Conservation (phyloP, 1,140 invertebrate genomes). For the Drosophila nikananu region DNA sequence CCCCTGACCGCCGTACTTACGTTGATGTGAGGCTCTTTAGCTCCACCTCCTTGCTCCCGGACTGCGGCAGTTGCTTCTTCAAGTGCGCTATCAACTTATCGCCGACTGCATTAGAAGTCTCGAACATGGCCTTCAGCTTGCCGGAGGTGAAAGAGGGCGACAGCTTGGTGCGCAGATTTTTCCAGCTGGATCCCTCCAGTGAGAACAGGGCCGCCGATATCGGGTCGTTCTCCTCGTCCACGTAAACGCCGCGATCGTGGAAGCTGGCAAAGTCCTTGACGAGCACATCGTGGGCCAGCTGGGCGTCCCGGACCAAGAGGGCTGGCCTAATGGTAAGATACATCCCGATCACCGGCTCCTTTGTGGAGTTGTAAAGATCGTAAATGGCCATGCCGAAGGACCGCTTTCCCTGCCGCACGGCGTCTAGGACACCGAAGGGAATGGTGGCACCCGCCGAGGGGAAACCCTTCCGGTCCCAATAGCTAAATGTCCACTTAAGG, state of each 20-base stretch:
- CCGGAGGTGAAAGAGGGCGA: slow-evolving; percentile 87
- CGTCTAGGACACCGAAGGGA: slow-evolving; percentile 70
- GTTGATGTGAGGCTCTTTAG: slow-evolving; percentile 59
- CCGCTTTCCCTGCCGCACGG: slow-evolving; percentile 42
- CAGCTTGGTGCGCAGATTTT: slow-evolving; percentile 85
- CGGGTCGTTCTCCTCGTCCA: slow-evolving; percentile 77
- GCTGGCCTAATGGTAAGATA: slow-evolving; percentile 79
- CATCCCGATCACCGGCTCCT: slow-evolving; percentile 72
- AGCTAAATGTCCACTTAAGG: slow-evolving; percentile 63
- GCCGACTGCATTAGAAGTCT: slow-evolving; percentile 83
- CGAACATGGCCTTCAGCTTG: slow-evolving; percentile 87
- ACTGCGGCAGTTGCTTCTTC: slow-evolving; percentile 34
- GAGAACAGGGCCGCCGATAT: slow-evolving; percentile 60
- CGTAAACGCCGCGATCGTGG: slow-evolving; percentile 84
- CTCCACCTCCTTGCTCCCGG: slow-evolving; percentile 49
- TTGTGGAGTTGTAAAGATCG: slow-evolving; percentile 61
- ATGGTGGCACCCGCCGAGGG: slow-evolving; percentile 41
- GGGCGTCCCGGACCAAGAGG: slow-evolving; percentile 85
- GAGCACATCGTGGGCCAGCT: slow-evolving; percentile 84
- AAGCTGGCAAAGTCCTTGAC: slow-evolving; percentile 85
- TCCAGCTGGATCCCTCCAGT: neutral
- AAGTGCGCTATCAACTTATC: slow-evolving; percentile 75
- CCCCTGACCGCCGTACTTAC: slow-evolving; percentile 26
- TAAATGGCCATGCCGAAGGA: slow-evolving; percentile 73
- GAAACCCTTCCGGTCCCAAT: slow-evolving; percentile 76